Percentiles rank a stretch among this genome's conserved stretches.
phyloP scores from a whole-genome alignment of 1,140 invertebrate genomes.

The Bradysia coprophila region DNA sequence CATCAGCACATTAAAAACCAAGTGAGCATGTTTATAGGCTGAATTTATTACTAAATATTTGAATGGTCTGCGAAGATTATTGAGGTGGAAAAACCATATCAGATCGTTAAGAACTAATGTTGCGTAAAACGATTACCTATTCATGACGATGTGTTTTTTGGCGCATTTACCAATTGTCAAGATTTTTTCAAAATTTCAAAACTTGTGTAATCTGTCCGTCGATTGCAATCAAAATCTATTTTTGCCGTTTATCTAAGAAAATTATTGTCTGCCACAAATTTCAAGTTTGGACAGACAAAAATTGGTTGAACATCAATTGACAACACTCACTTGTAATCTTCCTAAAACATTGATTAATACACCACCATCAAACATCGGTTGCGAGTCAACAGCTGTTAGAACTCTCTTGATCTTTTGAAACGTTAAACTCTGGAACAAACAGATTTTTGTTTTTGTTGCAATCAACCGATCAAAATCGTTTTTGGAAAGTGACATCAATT shows the following conservation, averaged over 20 bases:
- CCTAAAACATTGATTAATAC: slow-evolving; percentile 85
- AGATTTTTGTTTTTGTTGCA: slow-evolving; percentile 1
- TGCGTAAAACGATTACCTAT: too few relatives aligned
- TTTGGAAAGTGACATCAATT: slow-evolving; percentile 23
- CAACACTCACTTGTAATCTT: slow-evolving; percentile 71
- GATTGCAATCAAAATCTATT: not conserved
- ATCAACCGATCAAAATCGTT: not conserved
- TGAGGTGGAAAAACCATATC: too few relatives aligned
- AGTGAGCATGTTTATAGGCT: too few relatives aligned
- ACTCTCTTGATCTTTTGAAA: slow-evolving; percentile 87
- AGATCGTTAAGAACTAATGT: too few relatives aligned
- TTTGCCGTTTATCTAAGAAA: not conserved
- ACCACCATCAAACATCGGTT: slow-evolving; percentile 90
- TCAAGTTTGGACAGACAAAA: not conserved
- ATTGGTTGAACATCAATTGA: too few relatives aligned
- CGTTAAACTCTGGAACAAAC: slow-evolving; percentile 47
- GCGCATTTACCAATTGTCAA: too few relatives aligned
- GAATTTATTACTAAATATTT: too few relatives aligned
- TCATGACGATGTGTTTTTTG: too few relatives aligned
- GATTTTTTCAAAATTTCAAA: too few relatives aligned
- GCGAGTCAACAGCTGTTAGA: slow-evolving; percentile 84
- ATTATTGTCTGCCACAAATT: not conserved
- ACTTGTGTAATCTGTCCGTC: too few relatives aligned
- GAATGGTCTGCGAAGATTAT: too few relatives aligned
- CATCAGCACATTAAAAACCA: too few relatives aligned